Conservation (phyloP, 2,797 vertebrate genomes). For the Arrhamphus sclerolepis region DNA sequence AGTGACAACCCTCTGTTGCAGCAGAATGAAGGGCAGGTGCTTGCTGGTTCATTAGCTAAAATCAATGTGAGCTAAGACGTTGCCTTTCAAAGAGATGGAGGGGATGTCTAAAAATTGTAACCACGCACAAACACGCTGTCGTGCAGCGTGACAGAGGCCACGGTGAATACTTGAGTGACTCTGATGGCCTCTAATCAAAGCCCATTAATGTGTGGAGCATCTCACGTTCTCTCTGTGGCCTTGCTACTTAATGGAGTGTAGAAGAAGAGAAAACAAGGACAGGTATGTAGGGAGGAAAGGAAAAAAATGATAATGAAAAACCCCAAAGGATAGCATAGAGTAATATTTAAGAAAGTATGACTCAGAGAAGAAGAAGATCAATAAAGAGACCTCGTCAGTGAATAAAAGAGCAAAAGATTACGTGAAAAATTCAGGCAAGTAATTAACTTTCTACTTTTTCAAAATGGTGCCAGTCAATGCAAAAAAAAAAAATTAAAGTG, state of each 20-base stretch:
- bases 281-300: conserved; percentile 8
- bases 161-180: conserved; percentile 46
- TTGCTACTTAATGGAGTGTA: conserved; percentile 75
- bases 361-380: conserved; percentile 8
- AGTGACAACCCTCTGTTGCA: conserved; percentile 22
- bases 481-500: conserved; percentile 7
- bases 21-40: conserved; percentile 49
- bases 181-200: conserved; percentile 69
- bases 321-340: background rate
- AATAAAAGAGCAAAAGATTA: conserved; percentile 30
- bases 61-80: conserved; percentile 61
- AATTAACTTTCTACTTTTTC: conserved; percentile 46
- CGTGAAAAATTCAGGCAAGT: conserved; percentile 29
- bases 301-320: conserved; percentile 28
- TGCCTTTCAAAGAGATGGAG: conserved; percentile 43
- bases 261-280: conserved; percentile 35
- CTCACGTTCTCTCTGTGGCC: conserved; percentile 64
- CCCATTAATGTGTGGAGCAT: conserved; percentile 54
- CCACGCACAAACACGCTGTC: conserved; percentile 24
- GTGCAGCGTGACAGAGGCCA: conserved; percentile 17
- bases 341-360: conserved; percentile 8
- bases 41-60: conserved; percentile 60
- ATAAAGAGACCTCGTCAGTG: conserved; percentile 9
- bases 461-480: conserved; percentile 15
- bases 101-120: conserved; percentile 23